Base-by-base conservation (phyloP, 37 sponge, comb jelly and placozoan genomes). In the Agelas oroides region DNA sequence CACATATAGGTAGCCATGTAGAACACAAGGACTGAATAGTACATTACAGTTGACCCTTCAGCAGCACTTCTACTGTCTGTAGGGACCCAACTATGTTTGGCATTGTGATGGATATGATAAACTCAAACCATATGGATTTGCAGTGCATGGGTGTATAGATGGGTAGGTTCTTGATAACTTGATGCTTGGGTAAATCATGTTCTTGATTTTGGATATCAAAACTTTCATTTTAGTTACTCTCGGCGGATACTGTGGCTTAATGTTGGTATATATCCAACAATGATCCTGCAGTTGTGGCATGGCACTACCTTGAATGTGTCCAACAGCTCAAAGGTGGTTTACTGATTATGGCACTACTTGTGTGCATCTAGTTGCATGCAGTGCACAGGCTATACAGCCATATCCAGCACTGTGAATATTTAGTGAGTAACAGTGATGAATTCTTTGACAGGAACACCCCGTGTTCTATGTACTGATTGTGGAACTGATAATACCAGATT, bases 91-190 rank as follows among this genome's bases (percentile, higher is more conserved):
- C 40, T 84, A 32, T 62, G 33, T 75, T n/a, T n/a, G n/a, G n/a
- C n/a, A n/a, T n/a, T n/a, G n/a, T n/a, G n/a, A n/a, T n/a, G n/a
- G n/a, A n/a, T n/a, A n/a, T n/a, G n/a, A n/a, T n/a, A n/a, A n/a
- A n/a, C n/a, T n/a, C n/a, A n/a, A n/a, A n/a, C n/a, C 68, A 5
- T 85, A 53, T 65, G 76, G 86, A 32, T 77, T 86, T 77, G 59
- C 79, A 34, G 78, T 86, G 23, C 86, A 86, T 86, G 86, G 78
- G 1, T 86, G 78, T 56, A 69, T 86, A 54, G 86, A 86, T 70
- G 86, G 86, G 79, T 86, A 75, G 19, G 71, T 56, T 18, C 17
- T 56, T 3, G 21, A n/a, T 18, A 56, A 19, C 17, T 20, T 65
- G 18, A 65, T 21, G 15, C 13, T 15, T 14, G 14, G 21, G 18